Evolutionary conservation across 2,888 invertebrate genomes (phyloP), one percentile per base, ranked within the genome.

Genomic region (Aphelenchoides bicaudatus): DNA sequence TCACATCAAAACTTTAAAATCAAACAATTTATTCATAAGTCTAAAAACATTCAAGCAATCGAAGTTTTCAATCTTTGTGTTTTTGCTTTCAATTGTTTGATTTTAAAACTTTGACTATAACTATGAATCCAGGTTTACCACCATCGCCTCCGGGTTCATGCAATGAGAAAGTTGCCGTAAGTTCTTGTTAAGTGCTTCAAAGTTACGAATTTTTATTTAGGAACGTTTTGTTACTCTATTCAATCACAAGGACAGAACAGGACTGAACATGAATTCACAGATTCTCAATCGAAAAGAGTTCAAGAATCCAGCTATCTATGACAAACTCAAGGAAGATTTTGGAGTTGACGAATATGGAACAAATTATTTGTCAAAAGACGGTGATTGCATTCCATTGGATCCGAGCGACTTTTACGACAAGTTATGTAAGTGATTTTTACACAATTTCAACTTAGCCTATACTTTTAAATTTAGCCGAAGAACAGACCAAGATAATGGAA

Each of bases 271-370:
- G 52, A 51, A 51, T 29, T 43, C 23, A 21, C 34, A 34, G 1
- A 16, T 51, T 13, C 21, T 37, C 16, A n/a, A 30, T 8, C 52
- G 52, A 1, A 51, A 51, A 30, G 52, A 51, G 21, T 27, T 51
- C 10, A 51, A 51, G 21, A 51, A 51, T 4, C 52, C 52, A 28
- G 31, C 52, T 23, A 51, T 51, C 21, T 51, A 51, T 39, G 52
- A 51, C 31, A 51, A 51, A 34, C 19, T 51, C 10, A 51, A 51
- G 21, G 52, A 51, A 3, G 37, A 51, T 16, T 30, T 25, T 3
- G 52, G 37, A 10, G 37, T 51, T 13, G 38, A 51, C 37, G 52
- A 51, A 3, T 51, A 51, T 28, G 52, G 52, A 34, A 51, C 47
- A 10, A 51, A 51, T 3, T 51, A 34, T 4, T 37, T 43, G 43